phyloP scores from a whole-genome alignment of 2,113 vertebrate genomes.

The Heloderma charlesbogerti region DNA sequence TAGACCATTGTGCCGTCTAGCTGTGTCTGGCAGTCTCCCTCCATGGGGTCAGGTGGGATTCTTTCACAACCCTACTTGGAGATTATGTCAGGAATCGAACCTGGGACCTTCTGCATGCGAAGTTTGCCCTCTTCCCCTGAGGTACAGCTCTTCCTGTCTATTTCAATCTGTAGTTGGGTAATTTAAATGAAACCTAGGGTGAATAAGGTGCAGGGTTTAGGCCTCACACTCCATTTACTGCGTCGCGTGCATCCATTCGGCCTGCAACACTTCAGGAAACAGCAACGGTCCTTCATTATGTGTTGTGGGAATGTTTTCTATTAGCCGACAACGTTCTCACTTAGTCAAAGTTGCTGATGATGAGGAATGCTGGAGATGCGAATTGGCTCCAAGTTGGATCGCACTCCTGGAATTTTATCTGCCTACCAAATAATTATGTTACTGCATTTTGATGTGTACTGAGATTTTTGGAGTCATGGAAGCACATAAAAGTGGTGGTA shows the following conservation, averaged over 20 bases:
- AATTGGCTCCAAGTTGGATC: background rate
- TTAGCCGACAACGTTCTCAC: background rate
- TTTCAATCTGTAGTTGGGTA: too few relatives aligned
- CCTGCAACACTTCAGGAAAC: background rate
- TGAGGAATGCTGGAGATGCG: rapidly evolving
- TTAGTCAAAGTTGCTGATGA: background rate
- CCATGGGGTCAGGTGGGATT: too few relatives aligned
- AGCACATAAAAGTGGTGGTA: background rate
- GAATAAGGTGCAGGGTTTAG: too few relatives aligned
- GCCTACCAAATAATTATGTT: background rate
- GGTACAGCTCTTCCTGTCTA: too few relatives aligned
- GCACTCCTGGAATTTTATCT: background rate
- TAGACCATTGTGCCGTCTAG: too few relatives aligned
- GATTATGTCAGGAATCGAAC: too few relatives aligned
- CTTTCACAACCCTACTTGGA: too few relatives aligned
- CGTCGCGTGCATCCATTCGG: rapidly evolving
- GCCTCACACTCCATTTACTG: background rate
- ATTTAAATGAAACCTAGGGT: too few relatives aligned
- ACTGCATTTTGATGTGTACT: background rate
- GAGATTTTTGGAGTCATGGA: background rate
- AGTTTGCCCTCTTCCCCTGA: too few relatives aligned
- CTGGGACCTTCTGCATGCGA: too few relatives aligned
- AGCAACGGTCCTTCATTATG: background rate
- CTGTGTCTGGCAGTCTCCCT: too few relatives aligned
- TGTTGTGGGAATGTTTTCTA: rapidly evolving